These are phyloP conservation scores for Selenia dentaria DNA, from an alignment of 2,888 invertebrate species.

Conservation along the genomic window DNA sequence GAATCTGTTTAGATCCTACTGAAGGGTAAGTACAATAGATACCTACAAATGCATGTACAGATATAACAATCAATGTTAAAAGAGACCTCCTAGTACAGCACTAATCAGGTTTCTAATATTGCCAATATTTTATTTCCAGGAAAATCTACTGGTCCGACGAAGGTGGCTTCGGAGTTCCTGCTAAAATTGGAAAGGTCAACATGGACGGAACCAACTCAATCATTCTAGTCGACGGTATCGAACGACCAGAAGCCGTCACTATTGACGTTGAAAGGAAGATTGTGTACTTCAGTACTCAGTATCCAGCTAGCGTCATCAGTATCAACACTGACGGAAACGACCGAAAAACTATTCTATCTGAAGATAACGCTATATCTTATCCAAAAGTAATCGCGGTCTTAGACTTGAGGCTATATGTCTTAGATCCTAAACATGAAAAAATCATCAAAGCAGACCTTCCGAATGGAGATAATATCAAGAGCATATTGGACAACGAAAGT, in stretches of 20 bases:
- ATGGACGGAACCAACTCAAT: conserved; percentile 96
- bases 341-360: conserved; percentile 87
- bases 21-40: conserved; percentile 92
- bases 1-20: conserved; percentile 95
- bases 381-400: conserved; percentile 93
- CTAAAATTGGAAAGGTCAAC: conserved; percentile 95
- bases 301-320: conserved; percentile 88
- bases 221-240: conserved; percentile 88
- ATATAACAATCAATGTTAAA: no score
- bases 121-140: conserved; percentile 68
- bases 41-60: no score
- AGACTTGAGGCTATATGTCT: conserved; percentile 92
- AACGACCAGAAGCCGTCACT: conserved; percentile 92
- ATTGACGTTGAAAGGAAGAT: conserved; percentile 92
- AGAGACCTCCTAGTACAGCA: no score
- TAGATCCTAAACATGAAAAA: conserved; percentile 96
- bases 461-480: conserved; percentile 90
- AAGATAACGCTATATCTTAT: conserved; percentile 88
- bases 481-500: conserved; percentile 92
- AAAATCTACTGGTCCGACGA: conserved; percentile 98
- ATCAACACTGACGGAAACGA: conserved; percentile 90
- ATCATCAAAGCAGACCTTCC: conserved; percentile 93
- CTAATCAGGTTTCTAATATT: no score
- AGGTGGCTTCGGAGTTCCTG: conserved; percentile 94
- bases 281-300: conserved; percentile 94